Conservation (phyloP, 64 coral and sea anemone species). For the Pocillopora verrucosa region DNA sequence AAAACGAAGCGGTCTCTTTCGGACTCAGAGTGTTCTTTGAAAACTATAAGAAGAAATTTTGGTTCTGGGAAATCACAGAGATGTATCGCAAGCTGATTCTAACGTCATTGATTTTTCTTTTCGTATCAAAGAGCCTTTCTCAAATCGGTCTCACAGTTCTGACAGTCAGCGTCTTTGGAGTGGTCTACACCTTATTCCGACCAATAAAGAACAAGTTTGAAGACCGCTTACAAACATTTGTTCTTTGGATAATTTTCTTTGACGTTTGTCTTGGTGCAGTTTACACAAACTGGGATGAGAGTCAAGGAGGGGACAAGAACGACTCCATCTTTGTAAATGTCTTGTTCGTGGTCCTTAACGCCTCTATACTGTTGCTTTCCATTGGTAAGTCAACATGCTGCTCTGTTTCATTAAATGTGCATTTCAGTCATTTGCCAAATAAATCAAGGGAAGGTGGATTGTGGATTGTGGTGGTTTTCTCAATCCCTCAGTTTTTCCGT, state of each 20-base stretch:
- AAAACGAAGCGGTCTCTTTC: not conserved
- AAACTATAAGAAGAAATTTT: conserved; percentile 12
- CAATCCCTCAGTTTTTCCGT: too few relatives aligned
- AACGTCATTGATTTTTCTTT: not conserved
- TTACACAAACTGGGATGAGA: not conserved
- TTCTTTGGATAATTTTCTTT: not conserved
- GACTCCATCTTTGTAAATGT: not conserved
- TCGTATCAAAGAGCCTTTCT: not conserved
- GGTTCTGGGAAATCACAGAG: conserved; percentile 8
- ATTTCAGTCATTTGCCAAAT: not conserved
- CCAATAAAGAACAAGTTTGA: conserved; percentile 13
- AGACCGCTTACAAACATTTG: conserved; percentile 16
- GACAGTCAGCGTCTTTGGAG: not conserved
- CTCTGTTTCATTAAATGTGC: not conserved
- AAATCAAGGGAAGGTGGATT: not conserved
- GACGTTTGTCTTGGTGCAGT: not conserved
- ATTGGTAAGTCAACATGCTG: not conserved
- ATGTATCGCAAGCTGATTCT: conserved; percentile 16
- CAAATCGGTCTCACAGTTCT: not conserved
- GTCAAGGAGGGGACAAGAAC: not conserved
- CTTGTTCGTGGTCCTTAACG: not conserved
- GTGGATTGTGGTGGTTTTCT: too few relatives aligned
- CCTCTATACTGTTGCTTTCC: not conserved
- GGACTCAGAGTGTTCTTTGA: conserved; percentile 20
- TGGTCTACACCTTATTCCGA: not conserved